Evolutionary conservation across 2,888 invertebrate genomes (phyloP), one percentile per base, ranked within the genome.

Genomic region (Brachypalpus laphriformis): DNA sequence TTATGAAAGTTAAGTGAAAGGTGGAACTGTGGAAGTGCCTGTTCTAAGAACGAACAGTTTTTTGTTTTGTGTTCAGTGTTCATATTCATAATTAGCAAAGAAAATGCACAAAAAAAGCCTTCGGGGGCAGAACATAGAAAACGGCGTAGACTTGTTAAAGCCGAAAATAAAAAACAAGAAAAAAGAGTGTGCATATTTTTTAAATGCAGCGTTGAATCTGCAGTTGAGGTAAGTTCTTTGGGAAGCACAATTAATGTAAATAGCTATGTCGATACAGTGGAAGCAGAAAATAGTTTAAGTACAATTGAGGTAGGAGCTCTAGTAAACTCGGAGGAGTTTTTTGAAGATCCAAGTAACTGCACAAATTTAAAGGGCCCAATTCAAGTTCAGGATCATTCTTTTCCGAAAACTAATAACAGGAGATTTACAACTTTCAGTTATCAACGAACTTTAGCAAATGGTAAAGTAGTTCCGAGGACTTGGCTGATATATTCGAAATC

Each of bases 401-500:
- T n/a, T n/a, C n/a, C n/a, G n/a, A n/a, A n/a, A n/a, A n/a, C n/a
- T n/a, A 68, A 68, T 16, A 47, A 49, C n/a, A 59, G 68, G 42
- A 76, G 9, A 70, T 68, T 76, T 76, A n/a, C 11, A 0, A 25
- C 11, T 34, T 11, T 28, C 2, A 49, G 54, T n/a, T 68, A 59
- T 16, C 45, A 51, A 61, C 47, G 77, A 16, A 63, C 22, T 9
- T 65, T 65, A 45, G 59, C 63, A 16, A 71, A 78, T 20, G 63
- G 78, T 11, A 37, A 71, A 9, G 37, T 37, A 25, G 18, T 71
- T 34, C 28, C 78, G 18, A 18, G 78, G 2, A 18, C 42, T 71
- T 80, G 65, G 65, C 28, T 72, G 28, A 22, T 61, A 56, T 72
- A 72, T 40, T 70, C 70, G 6, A 68, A 49, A 34, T 77, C 68